Evolutionary conservation across 2,888 invertebrate genomes (phyloP), one percentile per base, ranked within the genome.

Genomic region (Chymomyza caudatula): DNA sequence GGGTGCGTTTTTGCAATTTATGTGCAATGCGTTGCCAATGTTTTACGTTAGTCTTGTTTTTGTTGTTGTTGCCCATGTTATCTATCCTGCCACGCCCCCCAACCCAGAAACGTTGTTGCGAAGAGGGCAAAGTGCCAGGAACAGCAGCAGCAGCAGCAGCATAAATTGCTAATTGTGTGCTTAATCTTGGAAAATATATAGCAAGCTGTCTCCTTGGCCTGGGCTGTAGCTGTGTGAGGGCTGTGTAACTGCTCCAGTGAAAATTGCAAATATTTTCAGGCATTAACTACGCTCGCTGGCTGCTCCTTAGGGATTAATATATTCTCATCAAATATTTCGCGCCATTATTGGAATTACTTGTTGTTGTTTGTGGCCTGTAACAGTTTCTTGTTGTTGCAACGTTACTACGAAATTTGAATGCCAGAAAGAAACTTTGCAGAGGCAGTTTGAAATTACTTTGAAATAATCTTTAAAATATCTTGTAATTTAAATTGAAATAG

Each of bases 261-360:
- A 63, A 71, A 58, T 77, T 76, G 81, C 79, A 68, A 81, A 76
- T 76, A 77, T 70, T 73, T 66, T 60, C 37, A 65, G 60, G 66
- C 63, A 67, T 61, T 74, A 65, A 64, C 29, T 51, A 20, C 51
- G 44, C 51, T 17, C 22, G 29, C 23, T 58, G 60, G 60, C 52
- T 29, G 62, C 65, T 82, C 80, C 73, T 73, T 43, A 60, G 87
- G 81, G 85, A 87, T 76, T 79, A 82, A 86, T 85, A 77, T 76
- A 87, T 85, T 85, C 84, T 79, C 86, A 87, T 86, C 75, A 86
- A 82, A 80, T 84, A 78, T 81, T 85, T 86, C 80, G 77, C 86
- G 72, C 82, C 82, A 85, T 85, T 85, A 84, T 82, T 81, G 85
- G 78, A 81, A 81, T 78, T 84, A 74, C 73, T 44, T 58, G 59